Evolutionary conservation across 2,113 vertebrate genomes (phyloP).

Genomic region (Gambusia affinis): DNA sequence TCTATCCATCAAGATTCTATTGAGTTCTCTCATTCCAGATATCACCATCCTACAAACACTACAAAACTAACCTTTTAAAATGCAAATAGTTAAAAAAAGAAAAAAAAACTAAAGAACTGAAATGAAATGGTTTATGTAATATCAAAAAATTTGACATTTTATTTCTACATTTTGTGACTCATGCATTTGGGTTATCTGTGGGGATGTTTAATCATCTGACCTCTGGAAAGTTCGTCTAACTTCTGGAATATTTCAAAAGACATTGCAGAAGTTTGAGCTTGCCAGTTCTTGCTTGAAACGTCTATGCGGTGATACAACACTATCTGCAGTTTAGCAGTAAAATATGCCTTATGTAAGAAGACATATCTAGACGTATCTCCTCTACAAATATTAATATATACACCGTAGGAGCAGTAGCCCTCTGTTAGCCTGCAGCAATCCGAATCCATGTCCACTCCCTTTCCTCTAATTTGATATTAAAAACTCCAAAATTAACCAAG

Average conservation of each 20-base stretch:
- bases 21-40: too few relatives aligned
- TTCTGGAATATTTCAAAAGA: conserved; percentile 34
- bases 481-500: neutral
- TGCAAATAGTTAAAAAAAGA: too few relatives aligned
- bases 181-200: neutral
- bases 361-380: neutral
- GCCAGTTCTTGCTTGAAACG: neutral
- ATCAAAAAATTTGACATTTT: neutral
- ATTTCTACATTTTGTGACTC: neutral
- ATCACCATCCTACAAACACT: too few relatives aligned
- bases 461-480: neutral
- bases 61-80: neutral
- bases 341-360: conserved; percentile 5
- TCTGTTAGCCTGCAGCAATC: neutral
- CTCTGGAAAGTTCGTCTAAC: conserved; percentile 4
- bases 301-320: neutral
- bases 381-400: too few relatives aligned
- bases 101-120: neutral
- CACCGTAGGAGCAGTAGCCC: neutral
- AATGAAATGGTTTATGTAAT: neutral
- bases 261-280: neutral
- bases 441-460: neutral
- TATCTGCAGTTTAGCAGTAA: conserved; percentile 13
- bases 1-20: too few relatives aligned
- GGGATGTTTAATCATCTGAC: conserved; percentile 12